A percentile compares a stretch with the other conserved stretches of the same genome.
Conservation (phyloP, 2,113 vertebrate genomes). For the Gallinago undulata region DNA sequence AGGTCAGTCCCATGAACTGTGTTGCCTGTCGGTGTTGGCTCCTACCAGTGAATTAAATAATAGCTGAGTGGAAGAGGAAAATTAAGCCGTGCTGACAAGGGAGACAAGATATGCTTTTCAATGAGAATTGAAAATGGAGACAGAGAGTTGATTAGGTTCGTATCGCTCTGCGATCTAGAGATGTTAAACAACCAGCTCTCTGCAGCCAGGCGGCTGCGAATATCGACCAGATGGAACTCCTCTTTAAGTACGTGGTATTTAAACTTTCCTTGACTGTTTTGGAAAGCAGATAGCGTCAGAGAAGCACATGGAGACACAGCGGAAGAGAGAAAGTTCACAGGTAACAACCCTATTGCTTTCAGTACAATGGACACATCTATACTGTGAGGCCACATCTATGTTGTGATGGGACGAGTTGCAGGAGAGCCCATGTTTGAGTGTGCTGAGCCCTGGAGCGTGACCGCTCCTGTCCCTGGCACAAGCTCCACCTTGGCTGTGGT, state of each 20-base stretch:
- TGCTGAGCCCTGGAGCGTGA: not conserved
- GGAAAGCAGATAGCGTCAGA: not conserved
- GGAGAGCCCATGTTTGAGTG: not conserved
- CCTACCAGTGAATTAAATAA: not conserved
- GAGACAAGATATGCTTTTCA: slow-evolving; percentile 10
- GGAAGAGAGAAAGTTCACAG: not conserved
- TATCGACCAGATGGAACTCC: not conserved
- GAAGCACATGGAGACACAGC: not conserved
- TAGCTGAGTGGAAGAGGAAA: not conserved
- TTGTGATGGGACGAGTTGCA: not conserved
- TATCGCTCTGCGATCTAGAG: not conserved
- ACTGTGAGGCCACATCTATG: not conserved
- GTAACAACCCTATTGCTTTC: not conserved
- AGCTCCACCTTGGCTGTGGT: not conserved
- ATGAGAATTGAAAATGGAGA: slow-evolving; percentile 26
- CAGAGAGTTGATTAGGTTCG: not conserved
- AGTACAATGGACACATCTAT: not conserved
- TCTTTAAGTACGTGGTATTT: not conserved
- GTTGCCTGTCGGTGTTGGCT: not conserved
- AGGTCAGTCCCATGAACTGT: not conserved
- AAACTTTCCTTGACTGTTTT: not conserved
- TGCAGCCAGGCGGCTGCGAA: not conserved
- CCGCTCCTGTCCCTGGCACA: not conserved
- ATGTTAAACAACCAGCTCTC: slow-evolving; percentile 1
- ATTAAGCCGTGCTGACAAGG: not conserved